Evolutionary conservation across 2,888 invertebrate genomes (phyloP).

Genomic region (Dasypogon diadema): DNA sequence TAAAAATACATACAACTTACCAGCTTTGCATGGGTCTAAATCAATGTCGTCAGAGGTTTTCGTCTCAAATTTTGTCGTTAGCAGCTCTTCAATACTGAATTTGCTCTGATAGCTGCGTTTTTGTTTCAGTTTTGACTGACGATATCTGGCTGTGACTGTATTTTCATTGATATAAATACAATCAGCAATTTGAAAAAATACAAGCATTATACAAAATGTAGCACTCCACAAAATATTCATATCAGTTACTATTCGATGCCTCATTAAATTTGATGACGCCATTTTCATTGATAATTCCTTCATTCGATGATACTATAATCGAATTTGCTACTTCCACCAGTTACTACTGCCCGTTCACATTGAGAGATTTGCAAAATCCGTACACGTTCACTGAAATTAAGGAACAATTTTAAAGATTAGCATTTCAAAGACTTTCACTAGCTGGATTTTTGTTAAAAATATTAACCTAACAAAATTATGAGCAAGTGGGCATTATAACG

Average conservation of each 20-base stretch:
- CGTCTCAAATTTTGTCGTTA: constrained; percentile 74
- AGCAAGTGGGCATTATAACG: constrained; percentile 28
- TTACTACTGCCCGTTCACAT: constrained; percentile 7
- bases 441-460: constrained; percentile 3
- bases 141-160: constrained; percentile 35
- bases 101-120: constrained; percentile 62
- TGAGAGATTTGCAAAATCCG: not conserved
- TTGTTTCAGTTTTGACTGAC: constrained; percentile 49
- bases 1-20: constrained; percentile 71
- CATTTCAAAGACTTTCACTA: constrained; percentile 1
- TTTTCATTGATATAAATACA: constrained; percentile 18
- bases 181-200: constrained; percentile 8
- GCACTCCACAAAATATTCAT: constrained; percentile 18
- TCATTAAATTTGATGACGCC: constrained; percentile 3
- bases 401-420: not conserved
- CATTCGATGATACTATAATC: not conserved
- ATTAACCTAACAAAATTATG: constrained; percentile 24
- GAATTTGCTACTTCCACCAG: not conserved
- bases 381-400: not conserved
- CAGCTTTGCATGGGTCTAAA: constrained; percentile 89
- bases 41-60: constrained; percentile 82
- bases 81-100: constrained; percentile 78
- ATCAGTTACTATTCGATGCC: not conserved
- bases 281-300: constrained; percentile 10
- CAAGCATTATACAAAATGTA: constrained; percentile 11